Percentiles rank a stretch among this genome's conserved stretches.
phyloP scores from a whole-genome alignment of 2,797 vertebrate species.

The Smutsia temminckii region DNA sequence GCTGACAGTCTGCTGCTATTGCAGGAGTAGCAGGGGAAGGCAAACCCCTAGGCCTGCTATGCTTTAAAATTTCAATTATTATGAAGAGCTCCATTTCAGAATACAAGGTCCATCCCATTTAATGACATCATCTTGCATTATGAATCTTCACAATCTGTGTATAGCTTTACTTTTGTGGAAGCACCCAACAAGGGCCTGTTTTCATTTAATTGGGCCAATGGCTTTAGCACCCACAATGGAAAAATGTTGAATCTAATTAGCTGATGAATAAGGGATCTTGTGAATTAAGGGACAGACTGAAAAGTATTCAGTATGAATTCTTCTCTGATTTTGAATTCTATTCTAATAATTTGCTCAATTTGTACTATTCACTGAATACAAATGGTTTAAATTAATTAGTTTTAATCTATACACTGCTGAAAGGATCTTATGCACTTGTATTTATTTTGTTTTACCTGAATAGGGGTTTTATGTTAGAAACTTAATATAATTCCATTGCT shows the following conservation, averaged over 20 bases:
- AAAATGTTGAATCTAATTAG: constrained; percentile 74
- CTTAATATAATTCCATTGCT: not conserved
- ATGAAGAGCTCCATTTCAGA: constrained; percentile 77
- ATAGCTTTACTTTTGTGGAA: constrained; percentile 24
- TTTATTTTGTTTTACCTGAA: constrained; percentile 17
- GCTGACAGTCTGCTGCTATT: constrained; percentile 89
- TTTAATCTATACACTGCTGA: constrained; percentile 49
- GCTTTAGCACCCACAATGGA: constrained; percentile 52
- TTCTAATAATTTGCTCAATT: constrained; percentile 53
- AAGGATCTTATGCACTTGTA: constrained; percentile 17
- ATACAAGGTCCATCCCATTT: constrained; percentile 84
- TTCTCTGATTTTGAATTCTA: constrained; percentile 59
- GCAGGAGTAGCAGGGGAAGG: constrained; percentile 77
- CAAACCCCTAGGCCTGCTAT: constrained; percentile 70
- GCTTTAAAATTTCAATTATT: constrained; percentile 73
- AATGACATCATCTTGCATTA: constrained; percentile 60
- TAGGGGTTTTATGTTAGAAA: constrained; percentile 1
- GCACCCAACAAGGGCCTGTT: constrained; percentile 58
- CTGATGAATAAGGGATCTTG: constrained; percentile 57
- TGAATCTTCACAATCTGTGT: constrained; percentile 37
- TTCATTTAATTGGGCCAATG: constrained; percentile 61
- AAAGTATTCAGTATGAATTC: constrained; percentile 55
- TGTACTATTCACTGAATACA: constrained; percentile 52
- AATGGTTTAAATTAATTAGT: constrained; percentile 51
- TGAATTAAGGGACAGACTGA: constrained; percentile 57